Evolutionary conservation across 2,797 vertebrate species (phyloP), one percentile per base, ranked within the genome.

Genomic region (Momotus momota): DNA sequence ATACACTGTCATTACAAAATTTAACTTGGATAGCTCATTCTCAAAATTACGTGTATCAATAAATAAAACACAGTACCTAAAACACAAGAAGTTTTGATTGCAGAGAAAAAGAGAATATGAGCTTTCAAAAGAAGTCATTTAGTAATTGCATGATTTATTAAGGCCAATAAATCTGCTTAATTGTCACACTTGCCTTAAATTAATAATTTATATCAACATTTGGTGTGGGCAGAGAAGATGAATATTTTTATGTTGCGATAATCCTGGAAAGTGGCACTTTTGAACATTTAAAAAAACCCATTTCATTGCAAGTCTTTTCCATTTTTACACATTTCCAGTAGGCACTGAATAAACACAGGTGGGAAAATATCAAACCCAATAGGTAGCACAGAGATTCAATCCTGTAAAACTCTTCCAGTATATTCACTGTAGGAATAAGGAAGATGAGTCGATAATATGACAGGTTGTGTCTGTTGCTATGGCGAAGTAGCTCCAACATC

Each of bases 151-250:
- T 84, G 85, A 91, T 90, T 19, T 91, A 96, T 84, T 96, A 88
- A 91, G 80, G 74, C 82, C 94, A 93, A 94, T 95, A 94, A 94
- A 95, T 94, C 91, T 95, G 93, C 74, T 82, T 96, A 96, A 94
- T 97, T 96, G 87, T 95, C 93, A 93, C 81, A 88, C 82, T 95
- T 96, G 77, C 60, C 71, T 94, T 93, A 93, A 92, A 94, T 96
- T 96, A 96, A 93, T 97, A 94, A 95, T 95, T 94, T 96, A 91
- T 94, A 82, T 49, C 80, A 93, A 93, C 93, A 94, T 93, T 96
- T 96, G 92, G 84, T 91, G 81, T 79, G 77, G 85, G 80, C 70
- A 97, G 88, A 94, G 93, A 95, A 3, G 58, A 94, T 92, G 90
- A 96, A 96, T 94, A 84, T 88, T 94, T 97, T 96, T 84, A 29